phyloP scores from a whole-genome alignment of 2,797 vertebrate genomes.

The Chlorospingus semifuscus region DNA sequence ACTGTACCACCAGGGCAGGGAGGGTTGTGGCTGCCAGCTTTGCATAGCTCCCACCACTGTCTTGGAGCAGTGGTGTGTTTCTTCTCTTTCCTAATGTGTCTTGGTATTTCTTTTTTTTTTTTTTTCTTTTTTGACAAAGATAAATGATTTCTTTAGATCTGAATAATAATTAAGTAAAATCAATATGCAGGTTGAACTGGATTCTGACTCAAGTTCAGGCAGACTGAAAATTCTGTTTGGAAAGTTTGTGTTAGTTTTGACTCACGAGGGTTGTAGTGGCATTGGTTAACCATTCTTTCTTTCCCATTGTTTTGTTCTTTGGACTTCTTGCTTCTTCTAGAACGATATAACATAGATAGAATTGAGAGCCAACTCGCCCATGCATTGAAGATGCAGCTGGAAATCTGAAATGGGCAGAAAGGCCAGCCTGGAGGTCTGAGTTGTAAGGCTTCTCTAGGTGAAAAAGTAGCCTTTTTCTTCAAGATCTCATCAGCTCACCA shows the following conservation, averaged over 20 bases:
- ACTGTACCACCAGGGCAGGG: neutral
- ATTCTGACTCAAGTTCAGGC: neutral
- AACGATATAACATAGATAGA: neutral
- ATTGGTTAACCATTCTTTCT: neutral
- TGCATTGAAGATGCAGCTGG: neutral
- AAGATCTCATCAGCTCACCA: neutral
- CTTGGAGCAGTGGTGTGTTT: neutral
- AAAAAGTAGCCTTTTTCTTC: neutral
- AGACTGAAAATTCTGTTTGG: neutral
- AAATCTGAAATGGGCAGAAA: neutral
- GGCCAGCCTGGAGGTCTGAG: neutral
- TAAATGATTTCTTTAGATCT: constrained; percentile 21
- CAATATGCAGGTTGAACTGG: neutral
- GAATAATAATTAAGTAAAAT: constrained; percentile 49
- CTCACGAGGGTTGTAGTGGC: neutral
- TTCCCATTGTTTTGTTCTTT: neutral
- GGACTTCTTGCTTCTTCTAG: neutral
- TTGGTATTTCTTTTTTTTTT: neutral
- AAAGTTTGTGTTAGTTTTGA: neutral
- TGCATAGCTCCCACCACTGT: neutral
- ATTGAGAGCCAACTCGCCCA: neutral
- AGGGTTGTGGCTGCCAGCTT: neutral
- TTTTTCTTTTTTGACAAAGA: neutral
- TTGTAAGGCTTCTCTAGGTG: neutral
- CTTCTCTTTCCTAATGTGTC: neutral